Base-by-base conservation (phyloP, 2,113 vertebrate genomes). In the Pteronura brasiliensis region DNA sequence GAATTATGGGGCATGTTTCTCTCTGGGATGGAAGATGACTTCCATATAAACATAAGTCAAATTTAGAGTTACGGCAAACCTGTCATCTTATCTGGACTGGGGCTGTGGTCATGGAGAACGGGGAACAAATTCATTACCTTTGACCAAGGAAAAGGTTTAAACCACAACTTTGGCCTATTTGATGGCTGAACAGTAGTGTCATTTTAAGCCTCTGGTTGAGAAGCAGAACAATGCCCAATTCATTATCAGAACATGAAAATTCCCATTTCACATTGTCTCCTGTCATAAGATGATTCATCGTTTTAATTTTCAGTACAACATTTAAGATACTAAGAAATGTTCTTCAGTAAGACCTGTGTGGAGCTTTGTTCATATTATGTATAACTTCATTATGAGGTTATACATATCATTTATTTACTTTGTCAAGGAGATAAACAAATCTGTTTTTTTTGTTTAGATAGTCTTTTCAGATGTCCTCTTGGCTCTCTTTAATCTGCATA, bases 221-320 rank as follows among this genome's bases (percentile, higher is more conserved):
- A 6, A 0, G 47, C 49, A 84, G 93, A 97, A 88, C 81, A 95
- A 95, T 87, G 83, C 52, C 61, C 39, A 4, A 20, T 86, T 97
- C 12, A 1, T 74, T 91, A 87, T 67, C 76, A 76, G 91, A 93
- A 95, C 71, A 72, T 93, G 61, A 97, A 98, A 55, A 9, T 81
- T 77, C 36, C 94, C 82, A 91, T 97, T 97, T 96, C 79, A 93
- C 97, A 94, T 92, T 93, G 44, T 80, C 96, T 98, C 31, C 44
- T 96, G 89, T 97, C 97, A 97, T 90, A 94, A 39, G 71, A 97
- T 97, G 97, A 98, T 96, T 98, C 98, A 98, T 98, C 96, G 87
- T 98, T 98, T 98, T 98, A 97, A 98, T 98, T 98, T 98, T 96
- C 81, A 86, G 79, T 85, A 88, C 11, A 93, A 79, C 88, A 90